Percentiles rank a stretch among this genome's conserved stretches.
These are phyloP conservation scores for Eupithecia abbreviata DNA, from an alignment of 2,888 invertebrate genomes.

Conservation along the genomic window DNA sequence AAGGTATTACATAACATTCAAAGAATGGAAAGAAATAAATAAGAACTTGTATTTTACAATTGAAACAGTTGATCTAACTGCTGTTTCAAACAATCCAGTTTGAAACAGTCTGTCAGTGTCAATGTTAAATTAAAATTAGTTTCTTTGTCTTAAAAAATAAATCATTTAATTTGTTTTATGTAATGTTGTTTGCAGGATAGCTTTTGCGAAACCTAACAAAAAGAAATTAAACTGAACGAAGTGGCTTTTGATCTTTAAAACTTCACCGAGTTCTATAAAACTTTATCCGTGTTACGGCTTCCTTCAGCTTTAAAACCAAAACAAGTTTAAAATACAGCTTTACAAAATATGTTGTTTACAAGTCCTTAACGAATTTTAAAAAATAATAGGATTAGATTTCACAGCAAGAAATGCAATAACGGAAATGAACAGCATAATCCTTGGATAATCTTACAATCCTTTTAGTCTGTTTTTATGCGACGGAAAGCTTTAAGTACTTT, in stretches of 20 bases:
- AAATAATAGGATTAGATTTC: not conserved
- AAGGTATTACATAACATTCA: too few species aligned
- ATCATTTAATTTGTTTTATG: not conserved
- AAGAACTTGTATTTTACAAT: too few species aligned
- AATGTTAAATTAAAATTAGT: not conserved
- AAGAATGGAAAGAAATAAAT: too few species aligned
- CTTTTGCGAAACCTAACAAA: not conserved
- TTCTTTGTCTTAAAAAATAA: not conserved
- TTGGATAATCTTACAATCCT: constrained; percentile 3
- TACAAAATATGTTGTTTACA: not conserved
- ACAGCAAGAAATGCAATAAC: constrained; percentile 2
- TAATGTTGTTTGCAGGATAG: not conserved
- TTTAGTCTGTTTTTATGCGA: not conserved
- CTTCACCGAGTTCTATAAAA: not conserved
- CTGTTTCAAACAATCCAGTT: too few species aligned
- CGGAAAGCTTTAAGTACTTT: not conserved
- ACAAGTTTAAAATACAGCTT: not conserved
- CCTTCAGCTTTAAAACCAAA: not conserved
- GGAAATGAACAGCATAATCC: constrained; percentile 3
- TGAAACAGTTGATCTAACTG: too few species aligned
- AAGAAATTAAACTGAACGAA: not conserved
- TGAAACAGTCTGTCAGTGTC: too few species aligned
- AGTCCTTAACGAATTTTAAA: not conserved
- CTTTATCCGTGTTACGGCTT: not conserved
- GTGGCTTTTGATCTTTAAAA: not conserved